These are phyloP conservation scores for Bungarus multicinctus DNA, from an alignment of 2,113 vertebrate species.

Conservation along the genomic window DNA sequence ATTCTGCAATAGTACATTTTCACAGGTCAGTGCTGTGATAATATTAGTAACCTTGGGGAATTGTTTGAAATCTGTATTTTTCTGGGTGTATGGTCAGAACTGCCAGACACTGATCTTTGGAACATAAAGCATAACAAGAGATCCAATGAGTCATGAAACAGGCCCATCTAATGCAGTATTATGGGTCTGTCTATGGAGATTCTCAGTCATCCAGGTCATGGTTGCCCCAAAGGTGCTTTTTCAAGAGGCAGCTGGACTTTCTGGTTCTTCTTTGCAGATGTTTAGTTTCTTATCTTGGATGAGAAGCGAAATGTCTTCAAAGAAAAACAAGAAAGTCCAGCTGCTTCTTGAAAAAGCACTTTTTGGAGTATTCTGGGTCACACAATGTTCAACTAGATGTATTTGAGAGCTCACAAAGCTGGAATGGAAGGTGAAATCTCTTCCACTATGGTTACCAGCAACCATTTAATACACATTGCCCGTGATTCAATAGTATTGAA, in stretches of 20 bases:
- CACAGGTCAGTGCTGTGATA: not conserved
- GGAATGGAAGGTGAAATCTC: not conserved
- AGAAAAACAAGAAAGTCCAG: no score
- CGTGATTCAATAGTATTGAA: not conserved
- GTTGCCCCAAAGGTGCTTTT: not conserved
- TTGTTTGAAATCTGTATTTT: not conserved
- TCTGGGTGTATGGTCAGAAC: not conserved
- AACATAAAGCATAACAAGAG: not conserved
- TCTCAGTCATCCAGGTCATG: not conserved
- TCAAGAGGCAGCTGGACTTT: not conserved
- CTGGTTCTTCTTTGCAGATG: not conserved
- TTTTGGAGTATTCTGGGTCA: not conserved
- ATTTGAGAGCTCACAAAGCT: not conserved
- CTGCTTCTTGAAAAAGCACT: no score
- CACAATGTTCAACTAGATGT: not conserved
- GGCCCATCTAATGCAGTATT: not conserved
- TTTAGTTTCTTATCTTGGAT: not conserved
- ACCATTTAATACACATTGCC: not conserved
- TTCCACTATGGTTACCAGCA: not conserved
- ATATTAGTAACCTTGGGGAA: not conserved
- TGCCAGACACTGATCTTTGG: not conserved
- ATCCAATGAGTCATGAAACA: not conserved
- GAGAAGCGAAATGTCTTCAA: no score
- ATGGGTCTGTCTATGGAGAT: not conserved
- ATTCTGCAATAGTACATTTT: not conserved